Base-by-base conservation (phyloP, 2,797 vertebrate genomes). In the Sebastes matsubarae region DNA sequence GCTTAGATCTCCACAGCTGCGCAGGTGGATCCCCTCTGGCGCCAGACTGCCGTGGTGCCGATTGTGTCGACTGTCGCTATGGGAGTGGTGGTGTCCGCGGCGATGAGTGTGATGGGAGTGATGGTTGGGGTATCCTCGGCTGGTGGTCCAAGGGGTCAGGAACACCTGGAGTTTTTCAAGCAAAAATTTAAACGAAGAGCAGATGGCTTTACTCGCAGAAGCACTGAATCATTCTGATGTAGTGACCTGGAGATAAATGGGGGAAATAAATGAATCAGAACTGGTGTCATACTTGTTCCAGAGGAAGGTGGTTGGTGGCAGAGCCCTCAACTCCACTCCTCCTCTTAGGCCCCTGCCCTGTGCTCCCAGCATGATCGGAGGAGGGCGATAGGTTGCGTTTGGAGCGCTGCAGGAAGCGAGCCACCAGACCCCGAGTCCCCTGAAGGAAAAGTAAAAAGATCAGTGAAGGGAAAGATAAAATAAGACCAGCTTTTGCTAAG, bases 1-100 rank as follows among this genome's bases (percentile, higher is more conserved):
- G 90, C 96, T 99, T 75, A 99, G 94, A 85, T 99, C 98, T 4
- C 98, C 98, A 0, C 98, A 99, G 94, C 98, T 99, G 68, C 96
- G 97, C 75, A 99, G 94, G 91, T 99, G 97, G 73, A 98, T 97
- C 25, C 97, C 97, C 52, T 97, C 96, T 0, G 92, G 91, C 3
- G 58, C 74, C 2, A 86, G 91, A 79, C 87, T 81, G 71, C 94
- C 85, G 13, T 93, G 88, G 12, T 68, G 91, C 55, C 93, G 92
- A 82, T 94, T 94, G 86, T 96, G 94, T 11, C 95, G 93, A 80
- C 96, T 96, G 92, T 96, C 96, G 59, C 96, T 96, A 27, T 96
- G 94, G 77, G 96, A 95, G 60, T 95, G 89, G 65, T 88, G 63
- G 36, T 95, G 96, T 70, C 95, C 81, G 2, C 94, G 94, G 66